phyloP scores from a whole-genome alignment of 2,113 vertebrate species.

The Coturnix japonica region DNA sequence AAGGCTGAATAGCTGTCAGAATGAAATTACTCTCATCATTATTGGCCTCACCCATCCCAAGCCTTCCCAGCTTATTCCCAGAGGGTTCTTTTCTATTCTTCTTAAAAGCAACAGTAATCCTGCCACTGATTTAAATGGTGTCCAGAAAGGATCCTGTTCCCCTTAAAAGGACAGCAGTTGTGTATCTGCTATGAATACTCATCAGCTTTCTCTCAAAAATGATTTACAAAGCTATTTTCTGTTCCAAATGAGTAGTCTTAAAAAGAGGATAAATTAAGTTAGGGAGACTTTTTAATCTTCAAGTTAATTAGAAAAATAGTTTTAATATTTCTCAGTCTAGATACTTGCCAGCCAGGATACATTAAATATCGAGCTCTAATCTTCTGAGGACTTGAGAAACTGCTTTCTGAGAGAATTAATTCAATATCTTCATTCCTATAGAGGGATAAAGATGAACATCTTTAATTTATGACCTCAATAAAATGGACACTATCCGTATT shows the following conservation, averaged over 20 bases:
- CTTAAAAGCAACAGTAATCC: conserved; percentile 28
- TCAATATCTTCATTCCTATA: conserved; percentile 91
- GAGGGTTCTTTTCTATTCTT: conserved; percentile 40
- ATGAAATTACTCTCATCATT: conserved; percentile 48
- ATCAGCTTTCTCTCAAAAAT: conserved; percentile 33
- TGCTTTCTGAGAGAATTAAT: conserved; percentile 89
- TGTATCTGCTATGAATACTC: conserved; percentile 38
- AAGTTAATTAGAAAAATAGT: conserved; percentile 48
- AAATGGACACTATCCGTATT: not conserved
- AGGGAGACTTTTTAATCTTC: conserved; percentile 33
- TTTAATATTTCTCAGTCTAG: conserved; percentile 49
- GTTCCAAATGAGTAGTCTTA: conserved; percentile 38
- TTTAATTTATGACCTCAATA: not conserved
- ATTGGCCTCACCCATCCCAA: conserved; percentile 57
- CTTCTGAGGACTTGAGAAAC: conserved; percentile 90
- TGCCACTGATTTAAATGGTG: conserved; percentile 28
- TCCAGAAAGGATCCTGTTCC: conserved; percentile 13
- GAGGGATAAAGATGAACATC: conserved; percentile 52
- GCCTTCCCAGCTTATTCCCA: conserved; percentile 54
- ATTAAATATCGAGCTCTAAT: conserved; percentile 91
- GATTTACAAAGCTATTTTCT: conserved; percentile 43
- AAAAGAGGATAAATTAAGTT: not conserved
- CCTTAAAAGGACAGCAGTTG: not conserved
- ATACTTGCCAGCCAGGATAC: conserved; percentile 94
- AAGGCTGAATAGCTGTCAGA: conserved; percentile 55